phyloP scores from a whole-genome alignment of 2,888 invertebrate genomes.

The Limnephilus marmoratus region DNA sequence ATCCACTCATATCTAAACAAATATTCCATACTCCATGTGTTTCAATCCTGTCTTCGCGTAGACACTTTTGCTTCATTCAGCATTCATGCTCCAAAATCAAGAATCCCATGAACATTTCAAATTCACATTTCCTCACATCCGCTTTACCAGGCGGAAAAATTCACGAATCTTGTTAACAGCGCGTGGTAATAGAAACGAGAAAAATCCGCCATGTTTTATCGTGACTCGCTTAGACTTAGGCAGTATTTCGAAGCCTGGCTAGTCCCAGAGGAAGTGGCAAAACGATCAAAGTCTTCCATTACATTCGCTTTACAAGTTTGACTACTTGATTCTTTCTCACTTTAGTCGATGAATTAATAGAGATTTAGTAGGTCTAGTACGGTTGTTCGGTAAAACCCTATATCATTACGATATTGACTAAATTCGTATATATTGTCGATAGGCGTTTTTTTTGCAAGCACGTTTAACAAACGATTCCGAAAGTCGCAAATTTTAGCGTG shows the following conservation, averaged over 20 bases:
- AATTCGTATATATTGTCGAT: no score
- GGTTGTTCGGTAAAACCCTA: no score
- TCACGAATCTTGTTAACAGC: conserved; percentile 35
- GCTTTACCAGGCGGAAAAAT: conserved; percentile 4
- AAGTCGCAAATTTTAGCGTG: no score
- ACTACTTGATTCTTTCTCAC: not conserved
- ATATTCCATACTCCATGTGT: not conserved
- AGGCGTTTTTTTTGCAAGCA: no score
- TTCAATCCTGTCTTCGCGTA: not conserved
- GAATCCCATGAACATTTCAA: not conserved
- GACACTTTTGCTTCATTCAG: not conserved
- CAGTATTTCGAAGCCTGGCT: not conserved
- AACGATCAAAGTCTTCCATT: not conserved
- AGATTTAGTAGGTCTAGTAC: no score
- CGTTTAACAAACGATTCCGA: no score
- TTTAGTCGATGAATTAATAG: no score
- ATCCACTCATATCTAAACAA: not conserved
- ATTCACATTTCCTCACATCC: not conserved
- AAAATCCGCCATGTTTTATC: conserved; percentile 23
- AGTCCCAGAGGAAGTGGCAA: not conserved
- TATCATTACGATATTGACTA: no score
- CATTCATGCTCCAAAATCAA: not conserved
- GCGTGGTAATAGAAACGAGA: not conserved
- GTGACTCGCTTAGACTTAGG: not conserved
- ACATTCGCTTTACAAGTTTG: not conserved